These are phyloP conservation scores for Lamprologus callipterus DNA, from an alignment of 2,113 vertebrate species.

Conservation along the genomic window DNA sequence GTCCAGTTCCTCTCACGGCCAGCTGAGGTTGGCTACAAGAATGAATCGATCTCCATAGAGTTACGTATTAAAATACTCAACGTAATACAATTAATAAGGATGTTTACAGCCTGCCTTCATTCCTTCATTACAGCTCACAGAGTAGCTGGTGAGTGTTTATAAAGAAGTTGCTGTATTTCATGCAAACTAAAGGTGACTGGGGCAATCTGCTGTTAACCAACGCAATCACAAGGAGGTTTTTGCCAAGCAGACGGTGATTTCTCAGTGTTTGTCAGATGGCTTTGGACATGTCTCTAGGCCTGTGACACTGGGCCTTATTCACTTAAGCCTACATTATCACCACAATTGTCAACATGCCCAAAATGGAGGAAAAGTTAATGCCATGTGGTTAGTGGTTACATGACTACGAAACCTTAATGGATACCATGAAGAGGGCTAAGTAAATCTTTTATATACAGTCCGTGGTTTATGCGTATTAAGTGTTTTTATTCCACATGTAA, in stretches of 20 bases:
- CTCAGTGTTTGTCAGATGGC: background rate
- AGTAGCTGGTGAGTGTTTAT: background rate
- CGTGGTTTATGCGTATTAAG: background rate
- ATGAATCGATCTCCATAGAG: background rate
- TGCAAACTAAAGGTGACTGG: background rate
- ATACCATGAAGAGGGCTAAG: background rate
- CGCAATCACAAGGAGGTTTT: background rate
- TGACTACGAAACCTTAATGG: background rate
- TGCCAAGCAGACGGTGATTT: background rate
- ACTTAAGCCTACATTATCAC: background rate
- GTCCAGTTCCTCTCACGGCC: background rate
- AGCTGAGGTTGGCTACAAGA: background rate
- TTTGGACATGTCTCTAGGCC: background rate
- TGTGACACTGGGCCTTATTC: background rate
- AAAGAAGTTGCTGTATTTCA: background rate
- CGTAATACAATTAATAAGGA: background rate
- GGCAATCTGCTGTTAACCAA: background rate
- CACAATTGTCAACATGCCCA: background rate
- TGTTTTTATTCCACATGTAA: background rate
- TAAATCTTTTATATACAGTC: background rate
- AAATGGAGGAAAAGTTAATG: background rate
- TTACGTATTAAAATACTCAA: background rate
- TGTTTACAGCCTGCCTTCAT: background rate
- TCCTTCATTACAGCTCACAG: background rate
- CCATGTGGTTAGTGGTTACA: background rate